A percentile compares a stretch with the other conserved stretches of the same genome.
phyloP scores from a whole-genome alignment of 1,140 invertebrate species.

The Steinernema feltiae region DNA sequence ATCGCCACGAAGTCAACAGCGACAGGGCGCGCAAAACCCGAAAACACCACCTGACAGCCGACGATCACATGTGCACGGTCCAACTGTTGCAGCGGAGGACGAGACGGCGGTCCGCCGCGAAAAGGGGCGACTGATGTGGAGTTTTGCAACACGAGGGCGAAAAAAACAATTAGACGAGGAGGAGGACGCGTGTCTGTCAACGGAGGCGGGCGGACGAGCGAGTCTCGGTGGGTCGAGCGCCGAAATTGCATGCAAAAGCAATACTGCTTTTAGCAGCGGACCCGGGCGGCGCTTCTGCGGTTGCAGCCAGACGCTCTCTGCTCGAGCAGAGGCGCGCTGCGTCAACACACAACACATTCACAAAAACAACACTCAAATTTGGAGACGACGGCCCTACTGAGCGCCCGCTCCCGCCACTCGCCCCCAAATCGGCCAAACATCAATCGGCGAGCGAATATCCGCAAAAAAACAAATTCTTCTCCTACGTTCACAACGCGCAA shows the following conservation, averaged over 20 bases:
- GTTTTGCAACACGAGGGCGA: not conserved
- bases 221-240: not conserved
- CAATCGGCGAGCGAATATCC: not conserved
- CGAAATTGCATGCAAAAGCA: conserved; percentile 14
- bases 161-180: conserved; percentile 8
- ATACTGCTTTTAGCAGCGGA: conserved; percentile 5
- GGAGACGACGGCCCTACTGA: not conserved
- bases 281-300: not conserved
- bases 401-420: not conserved
- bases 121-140: not conserved
- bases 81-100: not conserved
- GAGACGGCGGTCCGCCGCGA: not conserved
- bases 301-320: not conserved
- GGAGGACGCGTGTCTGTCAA: not conserved
- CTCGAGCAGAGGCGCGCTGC: no score
- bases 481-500: no score
- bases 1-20: not conserved
- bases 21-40: not conserved
- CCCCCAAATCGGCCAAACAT: not conserved
- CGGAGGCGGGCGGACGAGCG: not conserved
- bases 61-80: not conserved
- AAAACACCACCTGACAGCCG: conserved; percentile 11
- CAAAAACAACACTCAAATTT: not conserved
- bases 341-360: not conserved
- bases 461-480: not conserved